Evolutionary conservation across 2,113 vertebrate genomes (phyloP).

Genomic region (Apaloderma vittatum): DNA sequence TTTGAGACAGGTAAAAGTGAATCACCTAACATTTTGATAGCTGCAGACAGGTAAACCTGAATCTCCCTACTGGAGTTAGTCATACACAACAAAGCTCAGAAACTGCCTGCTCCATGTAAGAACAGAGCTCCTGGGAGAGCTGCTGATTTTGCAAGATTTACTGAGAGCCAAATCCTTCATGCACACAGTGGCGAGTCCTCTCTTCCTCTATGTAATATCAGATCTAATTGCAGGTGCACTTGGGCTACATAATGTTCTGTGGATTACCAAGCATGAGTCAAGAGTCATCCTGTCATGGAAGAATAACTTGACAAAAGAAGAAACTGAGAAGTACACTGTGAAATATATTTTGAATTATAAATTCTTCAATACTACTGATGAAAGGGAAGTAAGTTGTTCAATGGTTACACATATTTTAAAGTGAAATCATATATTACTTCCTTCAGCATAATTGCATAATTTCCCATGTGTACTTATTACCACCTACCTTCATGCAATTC

Average conservation of each 20-base stretch:
- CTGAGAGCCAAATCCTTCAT: neutral
- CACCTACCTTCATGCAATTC: neutral
- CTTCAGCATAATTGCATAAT: neutral
- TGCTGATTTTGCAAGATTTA: neutral
- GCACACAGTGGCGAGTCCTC: neutral
- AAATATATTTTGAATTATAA: slow-evolving; percentile 62
- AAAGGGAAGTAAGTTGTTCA: slow-evolving; percentile 49
- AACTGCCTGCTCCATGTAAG: neutral
- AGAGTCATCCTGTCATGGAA: slow-evolving; percentile 51
- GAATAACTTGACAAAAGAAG: slow-evolving; percentile 55
- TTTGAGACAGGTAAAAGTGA: neutral
- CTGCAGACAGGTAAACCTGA: neutral
- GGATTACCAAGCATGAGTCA: neutral
- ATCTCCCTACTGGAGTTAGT: neutral
- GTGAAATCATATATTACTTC: neutral
- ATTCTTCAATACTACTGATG: slow-evolving; percentile 28
- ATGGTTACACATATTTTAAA: neutral
- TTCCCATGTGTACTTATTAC: neutral
- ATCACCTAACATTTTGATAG: neutral
- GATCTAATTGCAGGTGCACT: slow-evolving; percentile 31
- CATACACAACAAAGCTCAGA: neutral
- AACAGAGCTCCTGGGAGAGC: neutral
- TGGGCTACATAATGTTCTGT: neutral
- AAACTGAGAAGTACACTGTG: slow-evolving; percentile 37
- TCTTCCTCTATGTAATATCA: neutral